Percentiles rank a stretch among this genome's conserved stretches.
Evolutionary conservation across 2,113 vertebrate species (phyloP).

Genomic region (Ondatra zibethicus): DNA sequence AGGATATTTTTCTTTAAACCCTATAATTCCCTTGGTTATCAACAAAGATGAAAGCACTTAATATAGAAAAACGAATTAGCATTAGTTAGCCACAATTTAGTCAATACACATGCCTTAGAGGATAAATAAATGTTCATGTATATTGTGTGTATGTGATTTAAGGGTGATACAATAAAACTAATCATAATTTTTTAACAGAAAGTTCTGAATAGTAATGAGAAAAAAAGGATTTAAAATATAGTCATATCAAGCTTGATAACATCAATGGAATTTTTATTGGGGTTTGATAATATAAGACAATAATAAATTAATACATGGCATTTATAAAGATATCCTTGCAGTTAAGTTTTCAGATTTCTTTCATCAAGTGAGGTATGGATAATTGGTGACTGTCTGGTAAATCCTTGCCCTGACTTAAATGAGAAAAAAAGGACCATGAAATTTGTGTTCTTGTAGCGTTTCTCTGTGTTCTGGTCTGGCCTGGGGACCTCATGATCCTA

Average conservation of each 20-base stretch:
- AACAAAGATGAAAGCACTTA: neutral
- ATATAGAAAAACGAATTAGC: neutral
- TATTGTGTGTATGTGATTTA: neutral
- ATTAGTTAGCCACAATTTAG: neutral
- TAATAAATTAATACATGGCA: neutral
- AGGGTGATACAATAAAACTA: neutral
- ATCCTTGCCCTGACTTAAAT: neutral
- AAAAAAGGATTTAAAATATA: neutral
- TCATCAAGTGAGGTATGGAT: neutral
- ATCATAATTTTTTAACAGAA: neutral
- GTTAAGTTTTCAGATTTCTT: constrained; percentile 28
- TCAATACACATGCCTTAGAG: neutral
- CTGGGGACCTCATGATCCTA: neutral
- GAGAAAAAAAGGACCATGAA: neutral
- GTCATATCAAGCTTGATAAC: neutral
- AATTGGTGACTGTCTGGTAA: neutral
- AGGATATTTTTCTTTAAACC: neutral
- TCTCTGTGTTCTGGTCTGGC: neutral
- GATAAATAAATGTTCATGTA: neutral
- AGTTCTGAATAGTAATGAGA: neutral
- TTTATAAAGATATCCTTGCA: neutral
- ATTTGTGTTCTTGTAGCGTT: neutral
- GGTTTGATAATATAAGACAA: neutral
- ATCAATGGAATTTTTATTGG: neutral
- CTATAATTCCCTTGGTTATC: neutral